These are phyloP conservation scores for Aradus depressus DNA, from an alignment of 2,888 invertebrate species.

Conservation along the genomic window DNA sequence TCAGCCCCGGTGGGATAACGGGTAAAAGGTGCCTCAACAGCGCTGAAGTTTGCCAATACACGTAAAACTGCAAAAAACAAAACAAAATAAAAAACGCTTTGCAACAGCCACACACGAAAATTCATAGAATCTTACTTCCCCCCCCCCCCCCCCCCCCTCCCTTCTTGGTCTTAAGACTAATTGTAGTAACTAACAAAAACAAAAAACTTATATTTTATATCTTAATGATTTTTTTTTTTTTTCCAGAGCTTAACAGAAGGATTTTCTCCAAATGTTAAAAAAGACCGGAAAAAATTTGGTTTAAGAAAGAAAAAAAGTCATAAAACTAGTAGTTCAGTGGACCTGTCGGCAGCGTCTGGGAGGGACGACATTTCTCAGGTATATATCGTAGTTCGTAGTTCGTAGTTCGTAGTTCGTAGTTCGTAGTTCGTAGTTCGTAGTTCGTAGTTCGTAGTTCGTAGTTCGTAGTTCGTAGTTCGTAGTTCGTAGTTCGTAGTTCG, in stretches of 20 bases:
- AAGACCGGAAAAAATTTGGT: slow-evolving; percentile 56
- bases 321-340: slow-evolving; percentile 43
- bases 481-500: too few species aligned
- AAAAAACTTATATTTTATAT: not conserved
- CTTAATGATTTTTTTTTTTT: not conserved
- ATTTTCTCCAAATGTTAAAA: slow-evolving; percentile 53
- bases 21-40: too few species aligned
- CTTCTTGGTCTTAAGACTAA: not conserved
- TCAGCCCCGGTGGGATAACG: too few species aligned
- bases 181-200: not conserved
- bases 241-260: slow-evolving; percentile 37
- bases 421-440: too few species aligned
- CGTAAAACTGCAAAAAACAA: too few species aligned
- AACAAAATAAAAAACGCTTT: too few species aligned
- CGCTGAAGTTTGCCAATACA: too few species aligned
- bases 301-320: slow-evolving; percentile 52
- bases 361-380: slow-evolving; percentile 25
- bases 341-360: slow-evolving; percentile 39
- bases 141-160: not conserved
- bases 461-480: too few species aligned
- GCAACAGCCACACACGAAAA: too few species aligned
- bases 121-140: not conserved
- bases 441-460: too few species aligned
- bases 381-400: not conserved
- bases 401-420: too few species aligned